phyloP scores from a whole-genome alignment of 1,140 invertebrate species.

The Drosophila rhopaloa region DNA sequence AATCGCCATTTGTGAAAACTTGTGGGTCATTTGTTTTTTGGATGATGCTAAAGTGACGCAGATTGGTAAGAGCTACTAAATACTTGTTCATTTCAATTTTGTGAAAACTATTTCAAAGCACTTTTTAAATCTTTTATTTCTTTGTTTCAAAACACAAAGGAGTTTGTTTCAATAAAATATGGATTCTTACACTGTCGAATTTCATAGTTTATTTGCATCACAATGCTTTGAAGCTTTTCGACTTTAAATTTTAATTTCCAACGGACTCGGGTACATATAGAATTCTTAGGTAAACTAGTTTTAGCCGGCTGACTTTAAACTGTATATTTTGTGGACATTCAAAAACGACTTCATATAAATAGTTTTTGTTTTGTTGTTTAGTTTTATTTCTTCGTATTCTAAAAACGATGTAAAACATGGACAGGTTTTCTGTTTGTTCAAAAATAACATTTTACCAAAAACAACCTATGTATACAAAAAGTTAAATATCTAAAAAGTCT shows the following conservation, averaged over 20 bases:
- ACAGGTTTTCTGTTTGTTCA: conserved; percentile 51
- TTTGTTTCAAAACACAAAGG: conserved; percentile 16
- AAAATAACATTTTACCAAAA: conserved; percentile 58
- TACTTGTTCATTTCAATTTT: conserved; percentile 37
- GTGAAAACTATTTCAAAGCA: conserved; percentile 29
- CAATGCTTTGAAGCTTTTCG: conserved; percentile 61
- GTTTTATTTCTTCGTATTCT: conserved; percentile 25
- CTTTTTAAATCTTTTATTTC: neutral
- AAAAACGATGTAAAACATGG: conserved; percentile 75
- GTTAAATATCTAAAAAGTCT: conserved; percentile 46
- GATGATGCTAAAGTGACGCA: neutral
- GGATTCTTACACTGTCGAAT: conserved; percentile 42
- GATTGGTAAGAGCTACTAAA: conserved; percentile 7
- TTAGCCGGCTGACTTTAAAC: neutral
- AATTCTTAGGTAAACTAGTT: conserved; percentile 32
- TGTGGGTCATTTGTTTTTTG: neutral
- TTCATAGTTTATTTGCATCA: conserved; percentile 60
- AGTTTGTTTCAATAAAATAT: conserved; percentile 63
- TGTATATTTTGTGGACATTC: conserved; percentile 32
- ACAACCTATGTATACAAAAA: conserved; percentile 60
- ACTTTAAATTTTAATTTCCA: conserved; percentile 27
- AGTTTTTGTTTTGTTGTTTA: conserved; percentile 18
- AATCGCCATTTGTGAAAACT: conserved; percentile 44
- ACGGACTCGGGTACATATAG: conserved; percentile 29
- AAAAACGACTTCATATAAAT: conserved; percentile 29